phyloP scores from a whole-genome alignment of 2,113 vertebrate genomes.

The Meles meles region DNA sequence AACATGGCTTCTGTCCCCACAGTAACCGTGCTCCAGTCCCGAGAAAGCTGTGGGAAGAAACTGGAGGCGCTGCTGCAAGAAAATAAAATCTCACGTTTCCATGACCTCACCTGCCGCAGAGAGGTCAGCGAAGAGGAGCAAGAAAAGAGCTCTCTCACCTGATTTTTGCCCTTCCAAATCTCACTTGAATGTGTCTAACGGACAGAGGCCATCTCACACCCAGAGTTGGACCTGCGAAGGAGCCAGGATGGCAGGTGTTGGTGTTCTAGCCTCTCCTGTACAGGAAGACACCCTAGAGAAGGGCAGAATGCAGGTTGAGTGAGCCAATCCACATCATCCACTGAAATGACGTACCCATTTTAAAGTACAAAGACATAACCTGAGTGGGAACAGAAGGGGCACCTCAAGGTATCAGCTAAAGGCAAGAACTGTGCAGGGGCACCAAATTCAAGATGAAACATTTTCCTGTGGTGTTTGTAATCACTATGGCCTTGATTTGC shows the following conservation, averaged over 20 bases:
- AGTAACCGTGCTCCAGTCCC: not conserved
- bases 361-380: not conserved
- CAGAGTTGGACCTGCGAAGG: not conserved
- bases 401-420: not conserved
- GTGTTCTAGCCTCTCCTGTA: not conserved
- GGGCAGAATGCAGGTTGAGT: not conserved
- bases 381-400: not conserved
- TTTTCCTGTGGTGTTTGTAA: not conserved
- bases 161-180: not conserved
- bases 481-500: not conserved
- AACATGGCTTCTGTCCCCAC: not conserved
- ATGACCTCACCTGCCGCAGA: not conserved
- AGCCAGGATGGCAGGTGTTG: not conserved
- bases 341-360: not conserved
- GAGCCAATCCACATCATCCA: not conserved
- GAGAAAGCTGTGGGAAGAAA: not conserved
- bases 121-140: not conserved
- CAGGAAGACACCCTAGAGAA: not conserved
- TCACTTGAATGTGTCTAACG: not conserved
- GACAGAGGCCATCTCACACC: not conserved
- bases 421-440: not conserved
- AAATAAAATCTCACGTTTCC: not conserved
- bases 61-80: not conserved
- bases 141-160: not conserved
- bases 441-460: not conserved